phyloP scores from a whole-genome alignment of 2,888 invertebrate genomes.

The Stenurella melanura region DNA sequence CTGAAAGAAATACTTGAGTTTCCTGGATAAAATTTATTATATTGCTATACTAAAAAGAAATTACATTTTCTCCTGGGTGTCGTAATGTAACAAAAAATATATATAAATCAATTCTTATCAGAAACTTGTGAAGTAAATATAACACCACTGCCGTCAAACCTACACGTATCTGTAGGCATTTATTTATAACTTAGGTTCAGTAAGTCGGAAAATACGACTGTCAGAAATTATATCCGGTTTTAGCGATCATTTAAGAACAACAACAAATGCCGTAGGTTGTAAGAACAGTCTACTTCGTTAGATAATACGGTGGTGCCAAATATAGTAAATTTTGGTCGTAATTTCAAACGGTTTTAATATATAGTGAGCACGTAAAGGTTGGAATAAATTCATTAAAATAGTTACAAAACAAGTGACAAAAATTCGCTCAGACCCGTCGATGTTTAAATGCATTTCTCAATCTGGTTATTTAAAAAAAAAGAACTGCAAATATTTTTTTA shows the following conservation, averaged over 20 bases:
- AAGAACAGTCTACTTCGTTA: not conserved
- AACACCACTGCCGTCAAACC: constrained; percentile 10
- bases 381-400: no score
- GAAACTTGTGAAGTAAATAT: constrained; percentile 5
- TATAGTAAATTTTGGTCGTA: no score
- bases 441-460: no score
- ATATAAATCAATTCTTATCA: constrained; percentile 30
- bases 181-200: not conserved
- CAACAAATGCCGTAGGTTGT: not conserved
- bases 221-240: constrained; percentile 19
- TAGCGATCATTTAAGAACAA: constrained; percentile 2
- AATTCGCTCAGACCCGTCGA: no score
- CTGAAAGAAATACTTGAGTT: not conserved
- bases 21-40: constrained; percentile 5
- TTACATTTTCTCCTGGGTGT: not conserved
- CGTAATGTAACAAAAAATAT: constrained; percentile 4
- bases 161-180: constrained; percentile 12
- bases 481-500: no score
- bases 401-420: no score
- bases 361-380: no score
- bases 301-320: no score
- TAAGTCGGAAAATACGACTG: constrained; percentile 23
- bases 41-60: not conserved
- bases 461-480: no score
- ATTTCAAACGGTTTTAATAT: no score